Evolutionary conservation across 2,797 vertebrate species (phyloP), one percentile per base, ranked within the genome.

Genomic region (Lepidocolaptes lacrymiger): DNA sequence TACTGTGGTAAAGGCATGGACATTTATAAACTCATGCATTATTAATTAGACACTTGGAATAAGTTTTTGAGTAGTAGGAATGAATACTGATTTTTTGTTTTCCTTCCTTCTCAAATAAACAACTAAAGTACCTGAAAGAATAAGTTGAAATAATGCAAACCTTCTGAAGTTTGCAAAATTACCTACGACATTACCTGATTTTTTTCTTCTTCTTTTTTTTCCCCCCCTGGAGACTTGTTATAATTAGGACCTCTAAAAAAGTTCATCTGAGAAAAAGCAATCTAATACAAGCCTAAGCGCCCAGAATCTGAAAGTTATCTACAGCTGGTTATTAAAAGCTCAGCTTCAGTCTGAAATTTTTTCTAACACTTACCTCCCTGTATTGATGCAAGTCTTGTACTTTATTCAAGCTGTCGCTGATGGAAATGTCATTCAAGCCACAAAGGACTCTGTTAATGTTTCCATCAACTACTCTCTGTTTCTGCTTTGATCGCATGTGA

Each of bases 381-480:
- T 97, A 98, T 19, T 94, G 97, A 68, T 98, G 98, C n/a, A 98
- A 27, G 58, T 96, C 98, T 49, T 96, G 96, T 17, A 96, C 92
- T 95, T 97, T 98, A 73, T 91, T 92, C 79, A 98, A 63, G 79
- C 67, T 97, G 86, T 96, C 97, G 96, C 96, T 97, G 92, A 99
- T 95, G n/a, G 97, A 98, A 73, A 99, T 97, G 58, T 98, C 97
- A 41, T 98, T 98, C 97, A 99, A 98, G 76, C 97, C 97, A 85
- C 98, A 98, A 92, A 99, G 98, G 92, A 99, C 98, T 87, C 97
- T 98, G 69, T 98, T 97, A 82, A 98, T 91, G 7, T 87, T 97
- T 85, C 97, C 98, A 80, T 98, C 96, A 62, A 93, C 72, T 62
- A 97, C 89, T 91, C 91, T 97, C 21, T 95, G 97, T 96, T 98